Evolutionary conservation across 2,888 invertebrate genomes (phyloP).

Genomic region (Cosmia pyralina): DNA sequence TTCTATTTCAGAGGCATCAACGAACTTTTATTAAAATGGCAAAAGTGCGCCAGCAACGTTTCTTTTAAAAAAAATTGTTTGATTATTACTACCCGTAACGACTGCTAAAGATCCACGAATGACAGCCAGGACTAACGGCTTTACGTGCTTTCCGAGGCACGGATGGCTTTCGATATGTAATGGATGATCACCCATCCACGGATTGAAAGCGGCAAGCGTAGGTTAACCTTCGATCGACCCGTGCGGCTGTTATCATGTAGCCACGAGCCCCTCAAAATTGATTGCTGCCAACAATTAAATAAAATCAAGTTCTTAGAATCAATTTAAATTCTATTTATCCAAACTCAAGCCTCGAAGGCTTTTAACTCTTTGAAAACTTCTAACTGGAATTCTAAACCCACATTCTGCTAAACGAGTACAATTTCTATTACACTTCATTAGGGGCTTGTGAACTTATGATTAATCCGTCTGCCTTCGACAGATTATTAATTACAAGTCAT

Average conservation of each 20-base stretch:
- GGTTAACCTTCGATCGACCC: neutral
- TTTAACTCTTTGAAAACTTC: conserved; percentile 17
- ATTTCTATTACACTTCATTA: conserved; percentile 53
- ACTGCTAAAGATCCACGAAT: neutral
- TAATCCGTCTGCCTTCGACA: conserved; percentile 64
- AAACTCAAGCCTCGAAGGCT: conserved; percentile 9
- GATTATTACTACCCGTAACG: neutral
- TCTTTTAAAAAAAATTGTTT: too few species aligned
- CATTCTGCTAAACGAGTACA: conserved; percentile 27
- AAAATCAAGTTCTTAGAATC: conserved; percentile 10
- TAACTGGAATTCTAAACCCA: conserved; percentile 20
- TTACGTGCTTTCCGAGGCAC: neutral
- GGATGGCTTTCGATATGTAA: neutral
- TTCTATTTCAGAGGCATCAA: too few species aligned
- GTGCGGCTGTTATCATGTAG: neutral
- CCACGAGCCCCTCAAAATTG: neutral
- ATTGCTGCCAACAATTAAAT: conserved; percentile 6
- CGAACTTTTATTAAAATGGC: too few species aligned
- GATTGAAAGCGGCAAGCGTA: neutral
- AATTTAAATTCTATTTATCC: conserved; percentile 17
- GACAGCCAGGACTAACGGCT: neutral
- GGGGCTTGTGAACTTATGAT: conserved; percentile 35
- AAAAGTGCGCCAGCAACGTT: too few species aligned
- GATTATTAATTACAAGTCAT: conserved; percentile 67
- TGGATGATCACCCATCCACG: too few species aligned